Evolutionary conservation across 2,888 invertebrate species (phyloP).

Genomic region (Strigamia transsilvanica): DNA sequence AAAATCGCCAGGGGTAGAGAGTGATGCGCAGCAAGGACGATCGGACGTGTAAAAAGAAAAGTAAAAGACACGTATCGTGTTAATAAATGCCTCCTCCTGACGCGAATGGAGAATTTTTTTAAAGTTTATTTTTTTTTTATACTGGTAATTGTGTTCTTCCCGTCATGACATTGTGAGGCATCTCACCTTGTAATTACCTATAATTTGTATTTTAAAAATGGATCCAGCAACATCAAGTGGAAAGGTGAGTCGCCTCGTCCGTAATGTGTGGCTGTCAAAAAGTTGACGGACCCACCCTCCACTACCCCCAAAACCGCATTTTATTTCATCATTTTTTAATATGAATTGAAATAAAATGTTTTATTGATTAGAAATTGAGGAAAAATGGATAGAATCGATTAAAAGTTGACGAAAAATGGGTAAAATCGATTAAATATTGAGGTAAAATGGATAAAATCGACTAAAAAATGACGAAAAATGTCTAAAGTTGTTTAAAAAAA

Average conservation of each 20-base stretch:
- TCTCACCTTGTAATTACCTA: constrained; percentile 49
- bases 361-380: too few relatives aligned
- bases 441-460: too few relatives aligned
- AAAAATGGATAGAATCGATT: too few relatives aligned
- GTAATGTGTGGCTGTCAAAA: constrained; percentile 49
- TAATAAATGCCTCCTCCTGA: constrained; percentile 47
- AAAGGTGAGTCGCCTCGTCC: constrained; percentile 49
- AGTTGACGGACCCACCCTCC: constrained; percentile 11
- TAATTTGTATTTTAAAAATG: constrained; percentile 49
- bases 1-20: not conserved
- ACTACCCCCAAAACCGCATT: not conserved
- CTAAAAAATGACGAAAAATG: too few relatives aligned
- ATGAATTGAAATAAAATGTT: too few relatives aligned
- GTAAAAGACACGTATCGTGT: constrained; percentile 47
- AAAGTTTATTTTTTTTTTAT: not conserved
- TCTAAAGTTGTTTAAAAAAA: too few relatives aligned
- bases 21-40: constrained; percentile 31
- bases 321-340: too few relatives aligned
- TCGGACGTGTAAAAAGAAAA: constrained; percentile 33
- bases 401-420: too few relatives aligned
- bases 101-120: constrained; percentile 17
- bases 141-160: constrained; percentile 43
- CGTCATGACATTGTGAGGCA: constrained; percentile 48
- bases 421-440: too few relatives aligned
- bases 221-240: constrained; percentile 45